phyloP scores from a whole-genome alignment of 2,113 vertebrate species.

The Anarhynchus alexandrinus region DNA sequence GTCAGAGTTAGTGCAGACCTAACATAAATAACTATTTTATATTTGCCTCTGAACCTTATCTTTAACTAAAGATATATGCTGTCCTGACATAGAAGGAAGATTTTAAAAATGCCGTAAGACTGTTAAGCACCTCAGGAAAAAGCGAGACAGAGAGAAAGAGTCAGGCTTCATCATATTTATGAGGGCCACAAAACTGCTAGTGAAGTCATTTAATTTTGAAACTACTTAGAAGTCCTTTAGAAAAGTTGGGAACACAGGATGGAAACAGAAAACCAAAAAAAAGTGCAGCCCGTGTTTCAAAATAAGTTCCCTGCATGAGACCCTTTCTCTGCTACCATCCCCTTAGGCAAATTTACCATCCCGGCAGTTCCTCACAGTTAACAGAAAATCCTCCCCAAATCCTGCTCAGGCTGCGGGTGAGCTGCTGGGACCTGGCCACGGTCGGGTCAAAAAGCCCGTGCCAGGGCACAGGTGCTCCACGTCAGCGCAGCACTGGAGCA shows the following conservation, averaged over 20 bases:
- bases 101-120: background rate
- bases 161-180: slow-evolving; percentile 18
- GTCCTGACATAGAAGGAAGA: background rate
- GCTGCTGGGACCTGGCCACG: background rate
- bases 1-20: background rate
- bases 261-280: slow-evolving; percentile 34
- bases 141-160: background rate
- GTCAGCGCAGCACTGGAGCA: background rate
- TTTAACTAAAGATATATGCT: background rate
- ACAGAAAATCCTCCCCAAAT: background rate
- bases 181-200: slow-evolving; percentile 12
- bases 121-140: slow-evolving; percentile 5
- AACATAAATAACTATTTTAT: background rate
- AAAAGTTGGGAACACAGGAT: background rate
- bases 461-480: background rate
- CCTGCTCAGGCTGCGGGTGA: background rate
- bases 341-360: slow-evolving; percentile 17
- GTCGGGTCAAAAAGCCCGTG: background rate
- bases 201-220: slow-evolving; percentile 40
- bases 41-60: background rate
- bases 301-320: background rate
- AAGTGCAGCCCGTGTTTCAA: slow-evolving; percentile 35
- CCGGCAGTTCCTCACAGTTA: background rate
- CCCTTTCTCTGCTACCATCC: slow-evolving; percentile 15
- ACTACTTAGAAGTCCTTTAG: slow-evolving; percentile 22